Base-by-base conservation (phyloP, 1,140 invertebrate species). In the Pectinophora gossypiella region DNA sequence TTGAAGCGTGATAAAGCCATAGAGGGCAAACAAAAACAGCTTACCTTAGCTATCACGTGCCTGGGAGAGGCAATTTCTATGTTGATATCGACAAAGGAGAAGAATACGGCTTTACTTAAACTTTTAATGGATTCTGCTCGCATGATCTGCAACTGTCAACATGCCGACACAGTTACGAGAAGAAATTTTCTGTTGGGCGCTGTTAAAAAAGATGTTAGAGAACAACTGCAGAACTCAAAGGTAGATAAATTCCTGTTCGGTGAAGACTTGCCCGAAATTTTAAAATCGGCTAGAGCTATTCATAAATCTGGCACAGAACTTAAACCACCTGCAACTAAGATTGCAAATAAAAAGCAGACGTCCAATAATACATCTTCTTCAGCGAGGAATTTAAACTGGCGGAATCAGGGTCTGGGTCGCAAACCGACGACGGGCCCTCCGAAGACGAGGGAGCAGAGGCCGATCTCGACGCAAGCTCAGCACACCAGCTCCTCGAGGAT, bases 131-230 rank as follows among this genome's bases (percentile, higher is more conserved):
- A 49, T 19, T 10, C 35, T 6, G 21, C 9, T 16, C 27, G 35
- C 1, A 13, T 49, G 1, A 18, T 49, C 1, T 49, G 27, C 15
- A 44, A 51, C 32, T 50, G 42, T 35, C 54, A 56, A 51, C 19
- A 56, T 36, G n/a, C 7, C 19, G 54, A 56, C 10, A 49, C 54
- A 3, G 5, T 21, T 6, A 51, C 48, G 0, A 56, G 54, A 21
- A 27, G 43, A 18, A 50, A 50, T n/a, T 56, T 46, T 13, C 48
- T 56, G 13, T 9, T 56, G 16, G 6, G 2, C 12, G 12, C 47
- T 9, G 3, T 56, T 13, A 56, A 50, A 20, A 56, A 56, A 42
- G 54, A 56, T 20, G 22, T 50, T 10, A 56, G 48, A 32, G 54
- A 56, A 5, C 42, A 45, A 19, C 18, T 56, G 13, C 40, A 56